Conservation (phyloP, 2,113 vertebrate species). For the Montifringilla adamsi region DNA sequence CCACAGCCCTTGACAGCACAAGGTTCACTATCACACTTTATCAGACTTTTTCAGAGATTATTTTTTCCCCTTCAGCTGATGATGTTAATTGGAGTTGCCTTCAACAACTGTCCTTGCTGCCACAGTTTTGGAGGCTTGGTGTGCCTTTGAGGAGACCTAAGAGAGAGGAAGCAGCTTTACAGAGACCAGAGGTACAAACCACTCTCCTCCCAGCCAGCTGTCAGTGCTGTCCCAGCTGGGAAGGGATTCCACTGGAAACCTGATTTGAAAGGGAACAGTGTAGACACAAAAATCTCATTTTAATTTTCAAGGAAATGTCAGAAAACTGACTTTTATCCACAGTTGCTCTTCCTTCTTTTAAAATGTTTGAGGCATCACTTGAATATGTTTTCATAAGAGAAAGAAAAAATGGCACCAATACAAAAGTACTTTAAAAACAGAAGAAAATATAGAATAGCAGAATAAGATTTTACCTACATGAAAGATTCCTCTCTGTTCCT, state of each 20-base stretch:
- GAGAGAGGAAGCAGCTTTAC: not conserved
- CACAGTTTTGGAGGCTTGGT: not conserved
- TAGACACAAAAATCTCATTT: not conserved
- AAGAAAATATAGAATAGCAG: not conserved
- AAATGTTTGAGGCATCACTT: not conserved
- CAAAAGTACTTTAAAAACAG: not conserved
- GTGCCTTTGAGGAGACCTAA: not conserved
- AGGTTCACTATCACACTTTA: not conserved
- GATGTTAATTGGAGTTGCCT: not conserved
- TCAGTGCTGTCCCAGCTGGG: not conserved
- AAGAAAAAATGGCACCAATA: not conserved
- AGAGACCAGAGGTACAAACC: not conserved
- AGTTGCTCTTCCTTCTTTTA: not conserved
- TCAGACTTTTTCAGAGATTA: not conserved
- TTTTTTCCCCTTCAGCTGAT: not conserved
- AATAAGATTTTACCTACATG: not conserved
- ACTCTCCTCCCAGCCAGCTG: not conserved
- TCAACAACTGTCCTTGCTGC: not conserved
- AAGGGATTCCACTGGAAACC: not conserved
- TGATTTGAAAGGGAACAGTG: not conserved
- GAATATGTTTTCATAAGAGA: not conserved
- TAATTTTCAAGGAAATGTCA: not conserved
- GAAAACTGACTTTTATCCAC: not conserved
- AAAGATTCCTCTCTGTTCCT: not conserved
- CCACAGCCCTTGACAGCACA: not conserved